These are phyloP conservation scores for Scaptomyza flava DNA, from an alignment of 2,888 invertebrate genomes.

Conservation along the genomic window DNA sequence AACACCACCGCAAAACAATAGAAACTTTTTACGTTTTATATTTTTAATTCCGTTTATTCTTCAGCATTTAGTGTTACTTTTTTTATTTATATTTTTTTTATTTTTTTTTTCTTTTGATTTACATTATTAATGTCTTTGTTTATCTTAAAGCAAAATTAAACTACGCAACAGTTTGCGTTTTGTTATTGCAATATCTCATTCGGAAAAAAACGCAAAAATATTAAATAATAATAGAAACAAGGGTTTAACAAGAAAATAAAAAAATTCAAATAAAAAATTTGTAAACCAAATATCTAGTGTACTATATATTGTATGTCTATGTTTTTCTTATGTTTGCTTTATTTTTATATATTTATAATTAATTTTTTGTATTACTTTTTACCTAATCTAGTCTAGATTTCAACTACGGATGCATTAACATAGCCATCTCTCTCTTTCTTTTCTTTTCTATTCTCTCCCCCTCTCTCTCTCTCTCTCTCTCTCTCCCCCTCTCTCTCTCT, in stretches of 20 bases:
- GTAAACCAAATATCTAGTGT: not conserved
- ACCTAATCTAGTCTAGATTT: conserved; percentile 40
- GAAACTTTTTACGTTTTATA: conserved; percentile 42
- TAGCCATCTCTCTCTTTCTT: not conserved
- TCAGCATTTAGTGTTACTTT: conserved; percentile 40
- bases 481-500: not conserved
- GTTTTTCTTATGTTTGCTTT: conserved; percentile 1
- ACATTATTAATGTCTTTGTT: conserved; percentile 51
- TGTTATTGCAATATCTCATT: conserved; percentile 13
- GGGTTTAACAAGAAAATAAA: conserved; percentile 2
- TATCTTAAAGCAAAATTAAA: conserved; percentile 45
- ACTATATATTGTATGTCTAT: not conserved
- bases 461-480: not conserved
- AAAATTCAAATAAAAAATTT: not conserved
- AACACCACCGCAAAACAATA: not conserved
- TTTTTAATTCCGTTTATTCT: conserved; percentile 55
- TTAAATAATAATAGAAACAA: conserved; percentile 19
- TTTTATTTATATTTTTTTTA: conserved; percentile 24
- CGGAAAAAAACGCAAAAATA: conserved; percentile 15
- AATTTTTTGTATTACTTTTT: not conserved
- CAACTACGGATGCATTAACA: conserved; percentile 8
- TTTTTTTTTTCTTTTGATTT: conserved; percentile 15
- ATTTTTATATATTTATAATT: not conserved
- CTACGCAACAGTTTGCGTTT: conserved; percentile 44
- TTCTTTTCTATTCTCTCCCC: not conserved